Percentiles rank a stretch among this genome's conserved stretches.
These are phyloP conservation scores for Cephus nigrinus DNA, from an alignment of 2,888 invertebrate species.

Conservation along the genomic window DNA sequence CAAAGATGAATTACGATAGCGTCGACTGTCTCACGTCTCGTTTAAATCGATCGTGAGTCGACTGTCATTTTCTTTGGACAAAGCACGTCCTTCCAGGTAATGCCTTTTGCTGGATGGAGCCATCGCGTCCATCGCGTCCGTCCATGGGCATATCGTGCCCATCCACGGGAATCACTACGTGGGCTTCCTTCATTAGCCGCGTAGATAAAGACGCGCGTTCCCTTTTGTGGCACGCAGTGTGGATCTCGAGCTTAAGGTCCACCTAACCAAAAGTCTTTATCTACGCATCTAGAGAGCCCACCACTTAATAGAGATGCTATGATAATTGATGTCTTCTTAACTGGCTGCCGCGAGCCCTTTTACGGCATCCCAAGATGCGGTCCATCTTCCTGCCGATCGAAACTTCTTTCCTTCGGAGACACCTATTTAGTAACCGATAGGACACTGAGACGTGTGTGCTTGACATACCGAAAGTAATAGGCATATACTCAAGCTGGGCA, in stretches of 20 bases:
- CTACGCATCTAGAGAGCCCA: slow-evolving; percentile 33
- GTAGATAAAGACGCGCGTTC: not conserved
- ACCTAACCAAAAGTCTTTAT: slow-evolving; percentile 31
- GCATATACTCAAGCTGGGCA: not conserved
- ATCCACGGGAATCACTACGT: not conserved
- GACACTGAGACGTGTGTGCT: slow-evolving; percentile 13
- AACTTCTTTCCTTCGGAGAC: slow-evolving; percentile 12
- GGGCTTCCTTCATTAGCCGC: slow-evolving; percentile 4
- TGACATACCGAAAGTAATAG: slow-evolving; percentile 25
- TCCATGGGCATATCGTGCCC: not conserved
- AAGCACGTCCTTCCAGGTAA: not conserved
- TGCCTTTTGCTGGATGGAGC: not conserved
- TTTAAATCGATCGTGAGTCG: not conserved
- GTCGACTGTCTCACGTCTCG: not conserved
- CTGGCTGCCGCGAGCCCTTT: slow-evolving; percentile 4
- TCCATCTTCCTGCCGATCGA: slow-evolving; percentile 2
- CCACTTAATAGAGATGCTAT: slow-evolving; percentile 44
- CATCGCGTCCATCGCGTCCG: not conserved
- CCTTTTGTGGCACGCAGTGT: not conserved
- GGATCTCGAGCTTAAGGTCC: not conserved
- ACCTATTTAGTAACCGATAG: slow-evolving; percentile 18
- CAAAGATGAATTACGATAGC: not conserved
- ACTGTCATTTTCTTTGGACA: not conserved
- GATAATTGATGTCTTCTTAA: slow-evolving; percentile 38
- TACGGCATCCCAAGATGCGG: not conserved